Evolutionary conservation across 2,888 invertebrate genomes (phyloP), one percentile per base, ranked within the genome.

Genomic region (Andrena dorsata): DNA sequence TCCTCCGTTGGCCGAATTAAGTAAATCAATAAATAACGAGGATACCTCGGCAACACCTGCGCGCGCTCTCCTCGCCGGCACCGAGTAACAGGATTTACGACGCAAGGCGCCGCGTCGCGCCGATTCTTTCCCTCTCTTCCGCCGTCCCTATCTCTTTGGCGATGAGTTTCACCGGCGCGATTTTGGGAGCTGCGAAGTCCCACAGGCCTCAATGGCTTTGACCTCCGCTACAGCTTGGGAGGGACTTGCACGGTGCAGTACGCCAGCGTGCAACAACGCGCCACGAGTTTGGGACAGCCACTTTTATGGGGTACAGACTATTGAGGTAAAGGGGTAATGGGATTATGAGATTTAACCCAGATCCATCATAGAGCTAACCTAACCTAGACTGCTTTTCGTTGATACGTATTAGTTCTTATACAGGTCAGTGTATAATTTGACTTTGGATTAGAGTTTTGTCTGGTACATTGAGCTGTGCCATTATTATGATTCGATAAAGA

Each of bases 1-100:
- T 84, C 89, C 89, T 88, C 90, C 91, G 72, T 91, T 91, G 90
- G 91, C 91, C 90, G 90, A 93, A 93, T 93, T 92, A 92, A 92
- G 92, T 91, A 92, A 93, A 93, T 93, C 91, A 92, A 93, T 93
- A 92, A 93, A 93, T 93, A 93, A 93, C 90, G 91, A 91, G 92
- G 88, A 90, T 90, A 90, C 86, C 89, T 87, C 88, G 87, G 82
- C 90, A 90, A 90, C 92, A 92, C 92, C 92, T 92, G 92, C 91
- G 92, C 88, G 89, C 87, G 69, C 87, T 87, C 88, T 88, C 82
- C 83, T 84, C 84, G 80, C 65, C 80, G 86, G 83, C 85, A 85
- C 85, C 85, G 74, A 83, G 88, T 78, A 89, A 89, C 84, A 88
- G 86, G 86, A 89, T 88, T 88, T 89, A 88, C 89, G 88, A 80